A percentile compares a stretch with the other conserved stretches of the same genome.
phyloP scores from a whole-genome alignment of 1,140 invertebrate genomes.

The Eciton burchellii region DNA sequence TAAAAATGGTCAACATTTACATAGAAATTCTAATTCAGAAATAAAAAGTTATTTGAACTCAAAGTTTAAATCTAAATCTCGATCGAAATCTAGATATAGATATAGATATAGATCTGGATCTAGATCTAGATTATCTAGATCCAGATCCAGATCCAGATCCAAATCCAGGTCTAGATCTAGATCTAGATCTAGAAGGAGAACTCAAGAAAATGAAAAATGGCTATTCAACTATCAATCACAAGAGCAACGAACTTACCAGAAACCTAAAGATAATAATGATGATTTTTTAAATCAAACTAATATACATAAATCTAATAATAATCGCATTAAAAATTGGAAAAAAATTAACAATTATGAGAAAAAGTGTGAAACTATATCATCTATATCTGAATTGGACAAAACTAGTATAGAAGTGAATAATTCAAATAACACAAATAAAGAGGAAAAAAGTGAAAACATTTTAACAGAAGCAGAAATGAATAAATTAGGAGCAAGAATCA shows the following conservation, averaged over 20 bases:
- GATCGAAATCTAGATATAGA: constrained; percentile 65
- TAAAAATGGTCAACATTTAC: neutral
- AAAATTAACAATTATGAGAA: constrained; percentile 60
- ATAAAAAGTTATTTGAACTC: neutral
- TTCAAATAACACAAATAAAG: neutral
- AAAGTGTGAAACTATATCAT: constrained; percentile 2
- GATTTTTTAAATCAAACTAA: neutral
- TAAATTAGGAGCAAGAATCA: constrained; percentile 93
- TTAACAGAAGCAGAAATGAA: constrained; percentile 94
- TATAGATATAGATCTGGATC: too few relatives aligned
- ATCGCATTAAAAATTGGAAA: constrained; percentile 75
- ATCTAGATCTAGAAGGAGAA: constrained; percentile 72
- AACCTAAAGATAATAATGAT: constrained; percentile 40
- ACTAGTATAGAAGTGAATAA: constrained; percentile 61
- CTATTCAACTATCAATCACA: neutral
- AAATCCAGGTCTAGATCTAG: too few relatives aligned
- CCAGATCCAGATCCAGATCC: constrained; percentile 47
- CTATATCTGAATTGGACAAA: neutral
- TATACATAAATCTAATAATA: neutral
- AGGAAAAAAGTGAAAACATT: constrained; percentile 70
- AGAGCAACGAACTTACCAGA: constrained; percentile 44
- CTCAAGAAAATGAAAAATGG: constrained; percentile 40
- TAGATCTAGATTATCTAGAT: constrained; percentile 49
- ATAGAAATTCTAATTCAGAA: neutral
- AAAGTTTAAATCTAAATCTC: constrained; percentile 47